Evolutionary conservation across 2,888 invertebrate species (phyloP).

Genomic region (Aporophyla lueneburgensis): DNA sequence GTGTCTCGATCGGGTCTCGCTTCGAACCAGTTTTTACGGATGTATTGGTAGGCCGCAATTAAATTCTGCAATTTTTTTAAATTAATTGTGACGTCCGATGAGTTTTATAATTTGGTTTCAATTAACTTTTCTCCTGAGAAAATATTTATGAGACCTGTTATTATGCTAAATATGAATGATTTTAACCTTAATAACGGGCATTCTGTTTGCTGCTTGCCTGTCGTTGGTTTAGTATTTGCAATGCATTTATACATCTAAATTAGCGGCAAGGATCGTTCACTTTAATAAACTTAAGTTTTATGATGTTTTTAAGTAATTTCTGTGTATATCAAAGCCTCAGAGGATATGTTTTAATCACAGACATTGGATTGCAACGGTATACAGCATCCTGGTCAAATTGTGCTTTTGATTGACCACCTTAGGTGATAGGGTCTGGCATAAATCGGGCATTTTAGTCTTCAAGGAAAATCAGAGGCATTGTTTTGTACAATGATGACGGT

Average conservation of each 20-base stretch:
- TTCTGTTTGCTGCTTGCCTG: constrained; percentile 11
- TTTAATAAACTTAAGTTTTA: background rate
- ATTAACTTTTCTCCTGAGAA: constrained; percentile 60
- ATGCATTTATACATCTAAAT: constrained; percentile 21
- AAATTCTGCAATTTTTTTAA: constrained; percentile 67
- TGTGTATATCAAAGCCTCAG: no score
- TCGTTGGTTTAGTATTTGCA: background rate
- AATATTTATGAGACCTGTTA: constrained; percentile 43
- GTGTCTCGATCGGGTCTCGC: constrained; percentile 74
- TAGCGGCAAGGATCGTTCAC: constrained; percentile 5
- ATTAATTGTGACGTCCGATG: constrained; percentile 71
- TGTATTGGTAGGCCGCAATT: constrained; percentile 76
- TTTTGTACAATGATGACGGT: constrained; percentile 1
- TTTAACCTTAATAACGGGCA: constrained; percentile 18
- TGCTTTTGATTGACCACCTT: background rate
- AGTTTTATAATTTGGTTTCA: constrained; percentile 59
- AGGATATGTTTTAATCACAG: background rate
- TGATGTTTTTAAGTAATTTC: background rate
- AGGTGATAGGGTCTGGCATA: background rate
- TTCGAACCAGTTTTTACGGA: constrained; percentile 79
- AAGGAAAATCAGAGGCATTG: background rate
- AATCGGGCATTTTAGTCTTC: background rate
- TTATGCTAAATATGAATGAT: constrained; percentile 36
- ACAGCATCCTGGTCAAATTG: background rate
- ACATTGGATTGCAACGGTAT: background rate